Conservation (phyloP, 2,888 invertebrate genomes). For the Amphipoea lucens region DNA sequence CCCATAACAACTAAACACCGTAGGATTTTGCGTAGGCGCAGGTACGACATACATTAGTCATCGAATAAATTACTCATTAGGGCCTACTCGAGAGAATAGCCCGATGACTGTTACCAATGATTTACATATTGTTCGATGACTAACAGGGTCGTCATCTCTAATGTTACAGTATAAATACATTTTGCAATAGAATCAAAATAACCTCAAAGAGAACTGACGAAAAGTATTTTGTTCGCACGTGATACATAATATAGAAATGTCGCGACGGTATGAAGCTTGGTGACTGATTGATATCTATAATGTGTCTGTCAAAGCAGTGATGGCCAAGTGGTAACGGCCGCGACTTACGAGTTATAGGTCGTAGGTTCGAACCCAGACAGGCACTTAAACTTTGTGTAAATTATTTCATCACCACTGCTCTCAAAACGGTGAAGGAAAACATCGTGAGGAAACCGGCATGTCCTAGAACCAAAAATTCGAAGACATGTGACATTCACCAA, state of each 20-base stretch:
- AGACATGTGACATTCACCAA: no score
- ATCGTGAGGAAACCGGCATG: no score
- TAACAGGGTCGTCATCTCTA: background rate
- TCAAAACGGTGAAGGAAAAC: no score
- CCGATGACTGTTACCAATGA: background rate
- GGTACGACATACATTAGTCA: conserved; percentile 28
- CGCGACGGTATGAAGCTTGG: background rate
- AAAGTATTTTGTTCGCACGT: background rate
- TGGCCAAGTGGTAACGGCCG: no score
- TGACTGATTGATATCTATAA: background rate
- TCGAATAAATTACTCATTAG: conserved; percentile 19
- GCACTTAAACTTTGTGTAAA: no score
- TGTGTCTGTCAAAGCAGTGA: background rate
- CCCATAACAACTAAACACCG: background rate
- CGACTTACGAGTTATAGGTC: no score
- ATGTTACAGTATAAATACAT: background rate
- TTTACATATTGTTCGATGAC: conserved; percentile 11
- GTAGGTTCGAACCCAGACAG: no score
- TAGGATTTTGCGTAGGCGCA: background rate
- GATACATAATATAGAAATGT: background rate
- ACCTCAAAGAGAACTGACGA: background rate
- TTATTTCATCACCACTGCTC: no score
- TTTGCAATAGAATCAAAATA: background rate
- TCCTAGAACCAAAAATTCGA: no score
- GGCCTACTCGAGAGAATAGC: background rate